Evolutionary conservation across 2,113 vertebrate species (phyloP).

Genomic region (Dipodomys stephensi): DNA sequence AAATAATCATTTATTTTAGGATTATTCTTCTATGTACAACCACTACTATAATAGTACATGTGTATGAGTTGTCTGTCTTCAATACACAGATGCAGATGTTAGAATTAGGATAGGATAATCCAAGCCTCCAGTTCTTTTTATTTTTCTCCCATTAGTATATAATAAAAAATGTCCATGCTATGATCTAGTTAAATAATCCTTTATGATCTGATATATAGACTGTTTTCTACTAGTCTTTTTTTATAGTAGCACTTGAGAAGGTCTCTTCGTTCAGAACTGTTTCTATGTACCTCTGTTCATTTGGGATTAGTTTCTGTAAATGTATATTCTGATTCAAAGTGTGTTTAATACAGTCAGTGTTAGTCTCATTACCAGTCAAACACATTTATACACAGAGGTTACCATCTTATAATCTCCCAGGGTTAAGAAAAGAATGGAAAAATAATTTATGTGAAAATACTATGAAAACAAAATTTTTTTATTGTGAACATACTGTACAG

Average conservation of each 20-base stretch:
- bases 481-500: no score
- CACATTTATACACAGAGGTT: neutral
- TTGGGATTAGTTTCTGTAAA: neutral
- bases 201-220: neutral
- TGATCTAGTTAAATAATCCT: neutral
- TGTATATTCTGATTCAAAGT: constrained; percentile 9
- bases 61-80: neutral
- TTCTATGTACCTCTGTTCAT: neutral
- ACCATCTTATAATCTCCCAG: neutral
- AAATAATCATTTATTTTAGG: constrained; percentile 14
- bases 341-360: neutral
- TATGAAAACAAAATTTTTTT: neutral
- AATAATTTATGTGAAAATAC: constrained; percentile 19
- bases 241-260: neutral
- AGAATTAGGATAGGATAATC: neutral
- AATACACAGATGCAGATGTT: neutral
- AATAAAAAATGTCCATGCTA: neutral
- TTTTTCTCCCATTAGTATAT: neutral
- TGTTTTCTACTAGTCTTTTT: neutral
- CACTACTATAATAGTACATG: neutral
- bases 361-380: neutral
- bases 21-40: neutral
- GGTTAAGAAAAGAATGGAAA: neutral
- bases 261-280: neutral
- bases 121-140: neutral